These are phyloP conservation scores for Xyrauchen texanus DNA, from an alignment of 2,113 vertebrate genomes.

Conservation along the genomic window DNA sequence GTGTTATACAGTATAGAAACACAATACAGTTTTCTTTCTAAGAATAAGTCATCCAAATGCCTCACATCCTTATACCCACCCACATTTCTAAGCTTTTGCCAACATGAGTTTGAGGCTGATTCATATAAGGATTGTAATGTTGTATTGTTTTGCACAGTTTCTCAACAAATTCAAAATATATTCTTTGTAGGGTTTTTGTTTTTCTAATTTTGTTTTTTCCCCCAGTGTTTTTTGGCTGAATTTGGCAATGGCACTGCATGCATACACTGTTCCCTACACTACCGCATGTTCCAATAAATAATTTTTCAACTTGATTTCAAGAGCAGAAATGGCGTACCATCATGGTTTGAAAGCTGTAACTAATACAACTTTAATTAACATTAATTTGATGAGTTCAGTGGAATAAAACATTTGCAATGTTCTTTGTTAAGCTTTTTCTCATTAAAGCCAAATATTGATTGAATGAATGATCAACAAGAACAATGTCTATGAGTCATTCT, in stretches of 20 bases:
- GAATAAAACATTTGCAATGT: conserved; percentile 6
- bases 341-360: conserved; percentile 52
- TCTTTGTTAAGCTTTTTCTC: conserved; percentile 9
- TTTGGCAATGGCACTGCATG: conserved; percentile 45
- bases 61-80: conserved; percentile 8
- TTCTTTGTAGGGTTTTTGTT: conserved; percentile 49
- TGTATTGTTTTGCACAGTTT: conserved; percentile 75
- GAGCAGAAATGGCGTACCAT: conserved; percentile 52
- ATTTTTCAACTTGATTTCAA: conserved; percentile 63
- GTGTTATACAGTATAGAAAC: background rate
- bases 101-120: conserved; percentile 6
- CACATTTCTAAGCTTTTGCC: background rate
- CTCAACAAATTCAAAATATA: conserved; percentile 41
- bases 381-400: conserved; percentile 24
- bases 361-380: conserved; percentile 46
- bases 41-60: conserved; percentile 10
- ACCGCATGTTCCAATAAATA: conserved; percentile 74
- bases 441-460: conserved; percentile 10
- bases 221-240: conserved; percentile 35
- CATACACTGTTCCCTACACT: conserved; percentile 63
- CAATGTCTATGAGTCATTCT: background rate
- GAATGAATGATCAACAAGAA: background rate
- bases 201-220: conserved; percentile 40
- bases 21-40: conserved; percentile 3
- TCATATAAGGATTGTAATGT: conserved; percentile 58